phyloP scores from a whole-genome alignment of 1,140 invertebrate genomes.

The Aphelenchoides besseyi region DNA sequence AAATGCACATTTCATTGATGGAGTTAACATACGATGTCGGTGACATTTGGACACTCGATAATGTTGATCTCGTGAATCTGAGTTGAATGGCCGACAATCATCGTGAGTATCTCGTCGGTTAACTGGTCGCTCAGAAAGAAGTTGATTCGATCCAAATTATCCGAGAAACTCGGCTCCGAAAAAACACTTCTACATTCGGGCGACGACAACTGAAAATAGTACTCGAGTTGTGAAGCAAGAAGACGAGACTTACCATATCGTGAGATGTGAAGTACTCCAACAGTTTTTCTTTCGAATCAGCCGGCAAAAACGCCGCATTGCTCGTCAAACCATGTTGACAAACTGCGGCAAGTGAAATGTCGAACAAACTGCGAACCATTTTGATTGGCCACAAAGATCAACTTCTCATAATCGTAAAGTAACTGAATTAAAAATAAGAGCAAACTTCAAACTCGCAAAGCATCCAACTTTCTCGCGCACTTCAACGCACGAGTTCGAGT shows the following conservation, averaged over 20 bases:
- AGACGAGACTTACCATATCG: slow-evolving; percentile 45
- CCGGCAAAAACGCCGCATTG: slow-evolving; percentile 51
- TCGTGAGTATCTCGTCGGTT: slow-evolving; percentile 45
- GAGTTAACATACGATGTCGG: slow-evolving; percentile 40
- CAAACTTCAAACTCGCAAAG: too few species aligned
- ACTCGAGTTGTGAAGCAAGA: slow-evolving; percentile 5
- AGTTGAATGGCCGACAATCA: slow-evolving; percentile 37
- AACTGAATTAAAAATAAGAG: too few species aligned
- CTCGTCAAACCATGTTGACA: slow-evolving; percentile 49
- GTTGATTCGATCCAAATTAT: slow-evolving; percentile 39
- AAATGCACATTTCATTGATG: not conserved
- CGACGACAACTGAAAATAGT: slow-evolving; percentile 28
- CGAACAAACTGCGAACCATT: slow-evolving; percentile 59
- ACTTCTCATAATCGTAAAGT: too few species aligned
- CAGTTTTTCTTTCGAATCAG: slow-evolving; percentile 54
- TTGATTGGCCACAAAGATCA: not conserved
- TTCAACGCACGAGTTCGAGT: too few species aligned
- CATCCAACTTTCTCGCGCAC: too few species aligned
- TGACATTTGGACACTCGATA: slow-evolving; percentile 56
- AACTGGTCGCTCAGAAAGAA: slow-evolving; percentile 60
- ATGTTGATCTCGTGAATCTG: slow-evolving; percentile 49
- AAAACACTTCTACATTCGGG: slow-evolving; percentile 38
- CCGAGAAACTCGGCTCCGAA: slow-evolving; percentile 31
- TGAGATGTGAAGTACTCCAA: slow-evolving; percentile 60
- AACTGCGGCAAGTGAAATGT: slow-evolving; percentile 53